These are phyloP conservation scores for Ennomos quercinarius DNA, from an alignment of 2,888 invertebrate genomes.

Conservation along the genomic window DNA sequence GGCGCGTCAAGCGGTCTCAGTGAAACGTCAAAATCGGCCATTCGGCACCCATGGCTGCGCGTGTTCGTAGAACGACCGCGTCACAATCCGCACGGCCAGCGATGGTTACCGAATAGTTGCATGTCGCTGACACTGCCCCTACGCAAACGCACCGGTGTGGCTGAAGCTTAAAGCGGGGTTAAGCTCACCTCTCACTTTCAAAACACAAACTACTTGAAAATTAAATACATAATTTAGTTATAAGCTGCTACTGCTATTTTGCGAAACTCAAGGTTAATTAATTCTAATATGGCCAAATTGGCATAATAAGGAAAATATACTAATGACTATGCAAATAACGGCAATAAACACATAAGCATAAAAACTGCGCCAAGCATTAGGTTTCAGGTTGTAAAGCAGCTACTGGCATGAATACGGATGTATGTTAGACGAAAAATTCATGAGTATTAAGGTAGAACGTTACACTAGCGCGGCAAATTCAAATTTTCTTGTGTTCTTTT, in stretches of 20 bases:
- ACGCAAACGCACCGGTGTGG: no score
- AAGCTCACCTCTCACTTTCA: conserved; percentile 27
- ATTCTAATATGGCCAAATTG: conserved; percentile 37
- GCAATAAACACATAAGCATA: conserved; percentile 38
- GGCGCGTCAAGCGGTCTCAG: no score
- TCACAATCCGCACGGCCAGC: no score
- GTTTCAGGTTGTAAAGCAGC: background rate
- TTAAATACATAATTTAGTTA: conserved; percentile 33
- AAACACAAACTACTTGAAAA: conserved; percentile 20
- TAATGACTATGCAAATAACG: conserved; percentile 40
- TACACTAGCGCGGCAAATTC: no score
- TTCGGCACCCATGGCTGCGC: no score
- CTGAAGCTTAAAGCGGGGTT: background rate
- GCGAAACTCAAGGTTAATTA: conserved; percentile 40
- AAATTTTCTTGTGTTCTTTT: no score
- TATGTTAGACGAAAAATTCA: background rate
- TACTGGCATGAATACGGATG: conserved; percentile 5
- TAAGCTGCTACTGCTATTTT: conserved; percentile 38
- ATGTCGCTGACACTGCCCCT: no score
- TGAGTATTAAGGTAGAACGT: no score
- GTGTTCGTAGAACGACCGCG: no score
- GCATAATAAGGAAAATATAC: conserved; percentile 41
- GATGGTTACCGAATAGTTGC: no score
- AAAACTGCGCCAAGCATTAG: conserved; percentile 17
- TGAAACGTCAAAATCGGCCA: no score